phyloP scores from a whole-genome alignment of 1,140 invertebrate genomes.

The Lordiphosa mommai region DNA sequence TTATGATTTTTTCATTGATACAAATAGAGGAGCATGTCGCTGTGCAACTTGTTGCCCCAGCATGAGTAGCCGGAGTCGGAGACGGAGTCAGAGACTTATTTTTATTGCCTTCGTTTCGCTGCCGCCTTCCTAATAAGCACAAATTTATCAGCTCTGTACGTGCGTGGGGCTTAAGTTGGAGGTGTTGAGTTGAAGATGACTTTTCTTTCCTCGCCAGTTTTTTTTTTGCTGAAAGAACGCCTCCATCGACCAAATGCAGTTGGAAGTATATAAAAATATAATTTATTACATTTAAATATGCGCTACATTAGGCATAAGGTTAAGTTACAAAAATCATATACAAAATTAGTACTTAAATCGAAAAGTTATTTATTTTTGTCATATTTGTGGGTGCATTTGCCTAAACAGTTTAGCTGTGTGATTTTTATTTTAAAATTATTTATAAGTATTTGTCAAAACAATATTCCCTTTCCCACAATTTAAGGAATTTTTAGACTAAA shows the following conservation, averaged over 20 bases:
- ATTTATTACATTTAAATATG: constrained; percentile 43
- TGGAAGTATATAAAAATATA: constrained; percentile 24
- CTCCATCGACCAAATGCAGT: constrained; percentile 3
- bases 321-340: neutral
- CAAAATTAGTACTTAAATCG: neutral
- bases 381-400: too few species aligned
- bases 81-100: constrained; percentile 20
- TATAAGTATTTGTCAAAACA: too few species aligned
- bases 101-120: constrained; percentile 43
- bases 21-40: constrained; percentile 47
- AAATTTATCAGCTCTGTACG: constrained; percentile 69
- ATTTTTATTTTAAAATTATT: too few species aligned
- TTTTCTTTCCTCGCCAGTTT: neutral
- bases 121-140: constrained; percentile 51
- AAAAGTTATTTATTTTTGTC: neutral
- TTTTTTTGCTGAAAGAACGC: neutral
- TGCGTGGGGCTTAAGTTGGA: constrained; percentile 45
- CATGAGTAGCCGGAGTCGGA: constrained; percentile 1
- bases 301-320: constrained; percentile 22
- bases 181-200: constrained; percentile 34
- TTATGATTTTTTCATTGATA: constrained; percentile 77
- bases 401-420: too few species aligned
- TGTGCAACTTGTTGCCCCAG: constrained; percentile 46
- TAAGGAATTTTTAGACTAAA: too few species aligned
- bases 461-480: too few species aligned